phyloP scores from a whole-genome alignment of 2,113 vertebrate genomes.

The Macaca nemestrina region DNA sequence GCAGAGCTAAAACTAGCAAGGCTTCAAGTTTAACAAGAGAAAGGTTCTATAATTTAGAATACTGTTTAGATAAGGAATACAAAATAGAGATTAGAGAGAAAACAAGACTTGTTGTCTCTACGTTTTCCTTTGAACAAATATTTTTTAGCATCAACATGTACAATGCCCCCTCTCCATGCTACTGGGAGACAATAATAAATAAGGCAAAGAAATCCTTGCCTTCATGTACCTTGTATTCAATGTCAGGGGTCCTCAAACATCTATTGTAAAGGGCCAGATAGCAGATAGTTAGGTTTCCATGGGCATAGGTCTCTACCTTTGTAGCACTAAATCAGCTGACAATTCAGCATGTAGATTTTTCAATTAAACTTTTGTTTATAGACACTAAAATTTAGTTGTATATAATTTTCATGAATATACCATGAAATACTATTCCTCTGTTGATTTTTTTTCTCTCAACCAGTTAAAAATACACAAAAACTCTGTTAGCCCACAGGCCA shows the following conservation, averaged over 20 bases:
- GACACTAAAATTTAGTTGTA: not conserved
- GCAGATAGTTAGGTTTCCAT: not conserved
- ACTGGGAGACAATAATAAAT: not conserved
- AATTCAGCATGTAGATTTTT: not conserved
- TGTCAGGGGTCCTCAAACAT: not conserved
- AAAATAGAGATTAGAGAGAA: not conserved
- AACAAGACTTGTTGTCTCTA: not conserved
- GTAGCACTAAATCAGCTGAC: not conserved
- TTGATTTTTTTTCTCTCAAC: not conserved
- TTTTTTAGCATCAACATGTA: not conserved
- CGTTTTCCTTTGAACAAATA: not conserved
- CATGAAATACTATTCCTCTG: not conserved
- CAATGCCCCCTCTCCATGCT: not conserved
- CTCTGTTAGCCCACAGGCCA: not conserved
- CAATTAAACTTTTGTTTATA: not conserved
- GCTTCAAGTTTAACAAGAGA: not conserved
- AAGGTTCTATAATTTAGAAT: not conserved
- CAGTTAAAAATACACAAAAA: not conserved
- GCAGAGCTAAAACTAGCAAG: not conserved
- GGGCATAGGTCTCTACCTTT: not conserved
- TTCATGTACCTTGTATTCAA: not conserved
- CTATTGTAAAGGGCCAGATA: not conserved
- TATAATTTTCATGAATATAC: not conserved
- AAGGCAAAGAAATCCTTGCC: not conserved
- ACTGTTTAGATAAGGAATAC: not conserved